Base-by-base conservation (phyloP, 2,888 invertebrate genomes). In the Leucania comma region DNA sequence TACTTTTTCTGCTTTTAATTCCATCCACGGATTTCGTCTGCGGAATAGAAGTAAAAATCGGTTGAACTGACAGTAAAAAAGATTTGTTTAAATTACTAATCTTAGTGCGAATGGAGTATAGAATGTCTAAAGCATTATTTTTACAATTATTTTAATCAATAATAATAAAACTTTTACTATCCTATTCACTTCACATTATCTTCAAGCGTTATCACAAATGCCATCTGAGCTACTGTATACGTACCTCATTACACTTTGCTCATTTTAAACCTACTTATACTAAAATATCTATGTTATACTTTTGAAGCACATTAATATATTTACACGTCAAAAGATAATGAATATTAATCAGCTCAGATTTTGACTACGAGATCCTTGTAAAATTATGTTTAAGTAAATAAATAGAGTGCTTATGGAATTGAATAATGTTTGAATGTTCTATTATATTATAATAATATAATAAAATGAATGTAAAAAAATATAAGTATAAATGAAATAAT, bases 151-250 rank as follows among this genome's bases (percentile, higher is more conserved):
- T 65, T 50, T 71, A 46, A 58, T 57, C 68, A 80, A 61, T 77
- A 42, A 14, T 56, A 86, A 80, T 80, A 78, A 85, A 81, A 76
- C 42, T 69, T 72, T 71, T 63, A 42, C 66, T 81, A 77, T 56
- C 63, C 50, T 81, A 80, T 61, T 48, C 76, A 84, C 79, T 78
- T 79, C 75, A 81, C 81, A 59, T 42, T 75, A 76, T 70, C 68
- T 85, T 84, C 84, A 90, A 91, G 91, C 92, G 83, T 88, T 92
- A 92, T 92, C 92, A 92, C 92, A 92, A 90, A 90, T 86, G 90
- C 90, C 90, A 50, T 85, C 80, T 87, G 89, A 90, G 89, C 90
- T 88, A 54, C 63, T 22, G 35, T 22, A 75, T 20, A 42, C 6
- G 42, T 35, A 76, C 75, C 80, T 84, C 84, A 68, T 68, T 70